Evolutionary conservation across 1,140 invertebrate species (phyloP).

Genomic region (Oryzaephilus surinamensis): DNA sequence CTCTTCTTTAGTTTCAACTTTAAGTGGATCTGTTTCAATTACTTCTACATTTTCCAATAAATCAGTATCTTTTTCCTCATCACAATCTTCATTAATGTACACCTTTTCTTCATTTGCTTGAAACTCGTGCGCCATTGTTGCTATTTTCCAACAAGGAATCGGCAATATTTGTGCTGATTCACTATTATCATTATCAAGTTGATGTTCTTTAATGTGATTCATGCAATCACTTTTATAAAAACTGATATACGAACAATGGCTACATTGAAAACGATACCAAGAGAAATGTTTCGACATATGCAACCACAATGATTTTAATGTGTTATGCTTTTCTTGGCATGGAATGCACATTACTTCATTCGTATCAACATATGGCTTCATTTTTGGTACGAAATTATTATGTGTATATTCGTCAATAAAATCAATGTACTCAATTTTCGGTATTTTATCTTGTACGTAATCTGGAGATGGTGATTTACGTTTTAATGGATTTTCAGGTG

Average conservation of each 20-base stretch:
- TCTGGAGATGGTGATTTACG: neutral
- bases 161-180: no score
- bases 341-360: conserved; percentile 31
- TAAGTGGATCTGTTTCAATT: neutral
- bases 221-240: conserved; percentile 34
- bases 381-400: conserved; percentile 4
- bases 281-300: conserved; percentile 39
- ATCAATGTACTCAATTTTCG: neutral
- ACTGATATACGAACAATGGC: conserved; percentile 35
- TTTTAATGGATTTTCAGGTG: neutral
- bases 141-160: conserved; percentile 29
- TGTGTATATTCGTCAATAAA: conserved; percentile 7
- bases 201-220: conserved; percentile 34
- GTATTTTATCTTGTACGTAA: neutral
- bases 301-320: conserved; percentile 29
- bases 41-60: neutral
- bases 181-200: conserved; percentile 23
- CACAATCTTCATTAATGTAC: neutral
- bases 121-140: conserved; percentile 23
- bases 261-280: conserved; percentile 38
- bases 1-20: conserved; percentile 1
- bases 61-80: neutral
- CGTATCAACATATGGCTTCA: conserved; percentile 15
- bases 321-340: conserved; percentile 33
- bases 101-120: conserved; percentile 1